Conservation (phyloP, 2,797 vertebrate species). For the Pyrrhura leucotis region DNA sequence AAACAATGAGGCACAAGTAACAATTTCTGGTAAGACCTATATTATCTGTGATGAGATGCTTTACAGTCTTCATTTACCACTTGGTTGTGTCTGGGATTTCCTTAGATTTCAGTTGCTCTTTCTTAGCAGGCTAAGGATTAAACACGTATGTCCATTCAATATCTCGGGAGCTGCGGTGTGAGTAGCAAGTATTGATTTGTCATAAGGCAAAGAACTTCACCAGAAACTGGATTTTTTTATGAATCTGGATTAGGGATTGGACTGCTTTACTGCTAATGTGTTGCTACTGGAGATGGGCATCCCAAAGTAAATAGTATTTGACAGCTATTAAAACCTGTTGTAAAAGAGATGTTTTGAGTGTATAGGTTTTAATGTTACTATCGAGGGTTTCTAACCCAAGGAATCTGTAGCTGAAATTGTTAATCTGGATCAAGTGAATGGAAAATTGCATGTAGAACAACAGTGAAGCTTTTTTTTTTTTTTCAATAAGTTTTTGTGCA, state of each 20-base stretch:
- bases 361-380: not conserved
- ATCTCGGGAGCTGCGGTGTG: not conserved
- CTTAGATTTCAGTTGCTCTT: not conserved
- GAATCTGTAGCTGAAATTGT: not conserved
- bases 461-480: not conserved
- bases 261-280: not conserved
- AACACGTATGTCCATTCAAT: not conserved
- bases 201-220: not conserved
- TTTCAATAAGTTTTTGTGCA: not conserved
- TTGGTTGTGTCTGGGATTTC: not conserved
- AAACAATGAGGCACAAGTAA: not conserved
- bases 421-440: not conserved
- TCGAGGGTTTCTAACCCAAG: not conserved
- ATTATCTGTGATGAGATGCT: not conserved
- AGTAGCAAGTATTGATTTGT: not conserved
- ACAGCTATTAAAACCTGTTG: not conserved
- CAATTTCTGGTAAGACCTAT: not conserved
- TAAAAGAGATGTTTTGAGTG: not conserved
- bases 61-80: not conserved
- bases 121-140: not conserved
- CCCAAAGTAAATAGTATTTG: not conserved
- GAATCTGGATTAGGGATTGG: not conserved
- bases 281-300: not conserved
- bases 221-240: not conserved
- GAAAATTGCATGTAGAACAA: not conserved